These are phyloP conservation scores for Sthenelais limicola DNA, from an alignment of 2,888 invertebrate genomes.

Conservation along the genomic window DNA sequence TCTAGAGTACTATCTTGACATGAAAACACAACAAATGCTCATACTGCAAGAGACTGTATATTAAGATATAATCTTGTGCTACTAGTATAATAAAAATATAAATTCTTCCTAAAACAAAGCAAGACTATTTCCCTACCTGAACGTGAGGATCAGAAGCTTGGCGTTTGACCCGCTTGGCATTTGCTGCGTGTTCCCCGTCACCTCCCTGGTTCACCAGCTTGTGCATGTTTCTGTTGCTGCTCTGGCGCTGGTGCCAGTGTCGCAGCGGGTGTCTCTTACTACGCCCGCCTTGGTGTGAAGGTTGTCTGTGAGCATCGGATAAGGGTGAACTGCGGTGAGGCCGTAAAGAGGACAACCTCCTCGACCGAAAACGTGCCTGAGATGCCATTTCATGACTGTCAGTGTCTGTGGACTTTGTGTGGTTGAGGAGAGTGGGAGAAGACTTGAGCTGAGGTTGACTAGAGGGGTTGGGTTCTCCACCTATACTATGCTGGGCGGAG, in stretches of 20 bases:
- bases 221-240: not conserved
- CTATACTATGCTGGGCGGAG: no score
- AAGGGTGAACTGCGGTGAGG: not conserved
- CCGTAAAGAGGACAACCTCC: not conserved
- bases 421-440: no score
- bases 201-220: not conserved
- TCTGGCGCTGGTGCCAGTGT: not conserved
- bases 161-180: not conserved
- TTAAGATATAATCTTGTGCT: no score
- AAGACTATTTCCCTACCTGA: not conserved
- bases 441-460: no score
- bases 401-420: no score
- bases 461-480: no score
- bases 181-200: not conserved
- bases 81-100: constrained; percentile 4
- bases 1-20: no score
- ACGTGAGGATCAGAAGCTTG: not conserved
- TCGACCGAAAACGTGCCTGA: not conserved
- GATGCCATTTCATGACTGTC: not conserved
- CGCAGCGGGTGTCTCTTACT: not conserved
- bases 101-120: not conserved
- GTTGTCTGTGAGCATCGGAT: not conserved
- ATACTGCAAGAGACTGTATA: no score
- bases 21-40: no score
- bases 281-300: not conserved